phyloP scores from a whole-genome alignment of 2,797 vertebrate genomes.

The Enteromius mattozi region DNA sequence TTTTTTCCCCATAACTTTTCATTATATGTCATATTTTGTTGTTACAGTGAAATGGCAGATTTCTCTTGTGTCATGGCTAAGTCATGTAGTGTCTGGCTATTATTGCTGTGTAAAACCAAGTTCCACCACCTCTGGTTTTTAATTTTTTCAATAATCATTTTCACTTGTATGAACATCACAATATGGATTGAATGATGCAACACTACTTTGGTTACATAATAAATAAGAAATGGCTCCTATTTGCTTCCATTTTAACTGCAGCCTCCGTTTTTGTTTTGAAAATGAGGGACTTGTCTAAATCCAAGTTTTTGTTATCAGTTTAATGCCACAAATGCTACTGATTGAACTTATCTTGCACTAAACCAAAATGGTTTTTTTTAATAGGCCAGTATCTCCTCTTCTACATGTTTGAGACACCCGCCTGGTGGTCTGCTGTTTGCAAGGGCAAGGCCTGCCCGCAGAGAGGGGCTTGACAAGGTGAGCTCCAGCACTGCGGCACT shows the following conservation, averaged over 20 bases:
- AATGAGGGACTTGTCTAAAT: background rate
- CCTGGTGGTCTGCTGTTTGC: conserved; percentile 38
- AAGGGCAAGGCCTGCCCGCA: conserved; percentile 35
- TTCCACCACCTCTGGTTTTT: fast-evolving
- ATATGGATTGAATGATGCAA: background rate
- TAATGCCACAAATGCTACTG: background rate
- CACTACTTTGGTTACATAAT: background rate
- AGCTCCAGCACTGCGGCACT: conserved; percentile 47
- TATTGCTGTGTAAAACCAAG: background rate
- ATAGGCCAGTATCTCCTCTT: background rate
- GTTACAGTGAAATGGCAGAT: background rate
- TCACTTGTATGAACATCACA: background rate
- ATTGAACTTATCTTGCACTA: background rate
- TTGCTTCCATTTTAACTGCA: background rate
- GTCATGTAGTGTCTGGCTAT: too few relatives aligned
- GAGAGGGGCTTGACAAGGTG: conserved; percentile 41
- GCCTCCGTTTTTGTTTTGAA: background rate
- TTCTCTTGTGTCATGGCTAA: background rate
- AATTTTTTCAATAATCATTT: too few relatives aligned
- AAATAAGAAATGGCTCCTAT: background rate
- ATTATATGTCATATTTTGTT: background rate
- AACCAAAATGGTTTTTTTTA: background rate
- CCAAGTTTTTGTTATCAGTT: too few relatives aligned
- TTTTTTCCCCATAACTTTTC: background rate
- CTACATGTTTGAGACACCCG: background rate